Percentiles rank a stretch among this genome's conserved stretches.
Evolutionary conservation across 2,888 invertebrate species (phyloP).

Genomic region (Hartigia nigra): DNA sequence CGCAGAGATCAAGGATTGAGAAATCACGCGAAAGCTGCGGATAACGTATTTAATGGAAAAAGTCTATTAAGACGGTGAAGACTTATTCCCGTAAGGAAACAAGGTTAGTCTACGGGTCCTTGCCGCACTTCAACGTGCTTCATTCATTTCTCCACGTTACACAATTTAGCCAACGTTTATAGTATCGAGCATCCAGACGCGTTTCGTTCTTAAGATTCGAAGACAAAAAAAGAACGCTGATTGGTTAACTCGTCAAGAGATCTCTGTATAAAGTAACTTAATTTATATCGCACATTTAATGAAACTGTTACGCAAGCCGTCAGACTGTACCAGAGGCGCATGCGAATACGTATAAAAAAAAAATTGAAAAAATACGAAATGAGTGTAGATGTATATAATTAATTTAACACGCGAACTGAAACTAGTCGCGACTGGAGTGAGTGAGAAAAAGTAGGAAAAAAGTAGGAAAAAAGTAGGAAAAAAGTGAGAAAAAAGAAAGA

Average conservation of each 20-base stretch:
- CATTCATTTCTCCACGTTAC: not conserved
- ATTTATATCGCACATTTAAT: not conserved
- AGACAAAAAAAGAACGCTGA: not conserved
- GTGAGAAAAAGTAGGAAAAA: no score
- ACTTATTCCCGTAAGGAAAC: not conserved
- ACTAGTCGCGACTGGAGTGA: not conserved
- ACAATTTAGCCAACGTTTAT: not conserved
- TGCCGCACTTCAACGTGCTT: not conserved
- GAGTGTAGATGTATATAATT: not conserved
- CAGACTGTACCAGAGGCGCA: not conserved
- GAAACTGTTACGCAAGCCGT: not conserved
- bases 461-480: no score
- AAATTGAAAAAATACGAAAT: no score
- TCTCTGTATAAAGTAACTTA: not conserved
- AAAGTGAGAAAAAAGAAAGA: not conserved
- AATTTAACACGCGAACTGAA: not conserved
- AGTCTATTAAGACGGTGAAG: not conserved
- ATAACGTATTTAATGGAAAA: not conserved
- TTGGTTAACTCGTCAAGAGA: not conserved
- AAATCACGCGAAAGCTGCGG: not conserved
- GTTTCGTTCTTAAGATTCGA: not conserved
- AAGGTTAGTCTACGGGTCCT: not conserved
- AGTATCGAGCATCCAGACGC: not conserved
- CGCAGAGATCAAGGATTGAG: not conserved
- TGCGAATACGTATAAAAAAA: not conserved